Percentiles rank a stretch among this genome's conserved stretches.
Conservation (phyloP, 2,797 vertebrate species). For the Salmo trutta region DNA sequence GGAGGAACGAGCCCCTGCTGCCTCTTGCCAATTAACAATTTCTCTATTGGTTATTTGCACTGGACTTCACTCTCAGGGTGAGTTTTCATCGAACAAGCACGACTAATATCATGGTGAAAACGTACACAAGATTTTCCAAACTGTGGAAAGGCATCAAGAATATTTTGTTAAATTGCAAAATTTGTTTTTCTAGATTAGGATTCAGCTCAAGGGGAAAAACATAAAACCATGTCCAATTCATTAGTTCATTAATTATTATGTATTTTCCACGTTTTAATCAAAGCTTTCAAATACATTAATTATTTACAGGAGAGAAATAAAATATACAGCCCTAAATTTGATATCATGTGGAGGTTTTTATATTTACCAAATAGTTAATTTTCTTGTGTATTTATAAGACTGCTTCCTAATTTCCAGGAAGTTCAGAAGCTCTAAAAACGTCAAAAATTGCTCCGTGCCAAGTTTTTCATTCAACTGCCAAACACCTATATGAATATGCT, state of each 20-base stretch:
- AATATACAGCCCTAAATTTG: background rate
- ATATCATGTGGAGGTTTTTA: background rate
- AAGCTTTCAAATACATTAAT: background rate
- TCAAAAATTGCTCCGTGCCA: slow-evolving; percentile 21
- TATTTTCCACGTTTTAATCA: background rate
- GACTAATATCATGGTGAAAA: background rate
- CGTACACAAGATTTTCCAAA: background rate
- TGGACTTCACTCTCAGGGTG: slow-evolving; percentile 19
- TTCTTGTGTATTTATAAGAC: slow-evolving; percentile 8
- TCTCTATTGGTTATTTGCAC: slow-evolving; percentile 28
- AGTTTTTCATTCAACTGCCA: slow-evolving; percentile 36
- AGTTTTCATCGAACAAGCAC: slow-evolving; percentile 6
- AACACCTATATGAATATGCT: slow-evolving; percentile 17
- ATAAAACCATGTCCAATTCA: background rate
- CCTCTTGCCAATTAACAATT: slow-evolving; percentile 50
- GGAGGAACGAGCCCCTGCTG: slow-evolving; percentile 44
- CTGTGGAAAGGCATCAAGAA: background rate
- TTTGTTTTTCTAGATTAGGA: background rate
- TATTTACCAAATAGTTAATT: slow-evolving; percentile 16
- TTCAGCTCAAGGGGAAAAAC: background rate
- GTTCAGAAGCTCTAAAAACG: slow-evolving; percentile 36
- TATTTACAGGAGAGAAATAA: background rate
- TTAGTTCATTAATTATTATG: background rate
- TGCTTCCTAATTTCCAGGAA: slow-evolving; percentile 22
- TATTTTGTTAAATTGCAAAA: background rate